These are phyloP conservation scores for Panopea generosa DNA, from an alignment of 2,888 invertebrate species.

Conservation along the genomic window DNA sequence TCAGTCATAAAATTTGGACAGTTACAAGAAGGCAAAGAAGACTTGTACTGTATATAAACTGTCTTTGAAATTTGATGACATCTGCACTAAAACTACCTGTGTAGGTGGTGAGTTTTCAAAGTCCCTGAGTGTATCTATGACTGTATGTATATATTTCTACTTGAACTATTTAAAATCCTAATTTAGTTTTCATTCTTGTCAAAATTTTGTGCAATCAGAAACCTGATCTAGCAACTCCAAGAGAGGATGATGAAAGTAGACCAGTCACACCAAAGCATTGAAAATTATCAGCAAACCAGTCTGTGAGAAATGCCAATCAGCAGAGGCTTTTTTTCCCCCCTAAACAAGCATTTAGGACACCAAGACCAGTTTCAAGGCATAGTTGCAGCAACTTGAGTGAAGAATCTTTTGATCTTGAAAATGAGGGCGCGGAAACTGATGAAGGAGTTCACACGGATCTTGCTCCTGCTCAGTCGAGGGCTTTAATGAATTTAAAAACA, in stretches of 20 bases:
- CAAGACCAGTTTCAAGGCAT: conserved; percentile 42
- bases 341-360: conserved; percentile 58
- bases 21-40: too few species aligned
- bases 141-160: too few species aligned
- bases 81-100: too few species aligned
- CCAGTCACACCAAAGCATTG: conserved; percentile 37
- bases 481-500: conserved; percentile 63
- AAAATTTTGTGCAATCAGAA: not conserved
- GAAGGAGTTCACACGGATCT: conserved; percentile 54
- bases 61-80: too few species aligned
- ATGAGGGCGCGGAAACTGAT: conserved; percentile 31
- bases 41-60: too few species aligned
- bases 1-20: too few species aligned
- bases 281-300: conserved; percentile 23
- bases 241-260: conserved; percentile 55
- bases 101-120: too few species aligned
- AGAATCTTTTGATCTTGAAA: conserved; percentile 23
- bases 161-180: too few species aligned
- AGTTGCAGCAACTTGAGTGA: conserved; percentile 37
- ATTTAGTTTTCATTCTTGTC: too few species aligned
- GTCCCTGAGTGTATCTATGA: too few species aligned
- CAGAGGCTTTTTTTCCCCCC: conserved; percentile 38
- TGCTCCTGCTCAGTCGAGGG: conserved; percentile 58
- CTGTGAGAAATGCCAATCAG: conserved; percentile 7
- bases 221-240: conserved; percentile 26